phyloP scores from a whole-genome alignment of 2,797 vertebrate genomes.

The Pipistrellus pipistrellus region DNA sequence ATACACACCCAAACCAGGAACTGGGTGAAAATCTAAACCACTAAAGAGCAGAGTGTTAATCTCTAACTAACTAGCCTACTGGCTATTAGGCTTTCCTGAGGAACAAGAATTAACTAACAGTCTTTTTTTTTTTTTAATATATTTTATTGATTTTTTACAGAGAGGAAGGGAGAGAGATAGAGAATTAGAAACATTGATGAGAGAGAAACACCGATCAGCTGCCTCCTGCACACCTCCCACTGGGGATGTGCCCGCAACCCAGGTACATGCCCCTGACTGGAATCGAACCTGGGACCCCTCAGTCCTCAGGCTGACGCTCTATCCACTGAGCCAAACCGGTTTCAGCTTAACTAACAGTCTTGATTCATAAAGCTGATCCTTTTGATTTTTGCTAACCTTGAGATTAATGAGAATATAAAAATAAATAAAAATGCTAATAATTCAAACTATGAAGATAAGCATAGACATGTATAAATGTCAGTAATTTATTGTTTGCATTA shows the following conservation, averaged over 20 bases:
- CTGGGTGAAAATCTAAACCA: not conserved
- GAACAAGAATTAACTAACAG: not conserved
- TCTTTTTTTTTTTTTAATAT: not conserved
- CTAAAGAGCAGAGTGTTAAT: not conserved
- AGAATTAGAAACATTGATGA: no score
- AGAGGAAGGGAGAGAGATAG: no score
- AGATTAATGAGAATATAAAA: not conserved
- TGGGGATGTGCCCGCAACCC: no score
- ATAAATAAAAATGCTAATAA: constrained; percentile 4
- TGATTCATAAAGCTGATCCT: not conserved
- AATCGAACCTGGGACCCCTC: no score
- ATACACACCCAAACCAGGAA: not conserved
- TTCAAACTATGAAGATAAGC: not conserved
- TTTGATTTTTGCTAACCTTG: not conserved
- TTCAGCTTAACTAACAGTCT: not conserved
- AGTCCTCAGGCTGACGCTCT: no score
- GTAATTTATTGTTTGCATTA: not conserved
- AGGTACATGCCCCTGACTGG: no score
- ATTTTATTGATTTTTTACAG: no score
- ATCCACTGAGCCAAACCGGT: no score
- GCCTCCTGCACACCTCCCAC: no score
- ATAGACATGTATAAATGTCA: not conserved
- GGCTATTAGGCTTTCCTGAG: not conserved
- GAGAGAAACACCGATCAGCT: no score
- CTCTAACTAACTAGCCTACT: not conserved